These are phyloP conservation scores for Alfaro cultratus DNA, from an alignment of 2,797 vertebrate genomes.

Conservation along the genomic window DNA sequence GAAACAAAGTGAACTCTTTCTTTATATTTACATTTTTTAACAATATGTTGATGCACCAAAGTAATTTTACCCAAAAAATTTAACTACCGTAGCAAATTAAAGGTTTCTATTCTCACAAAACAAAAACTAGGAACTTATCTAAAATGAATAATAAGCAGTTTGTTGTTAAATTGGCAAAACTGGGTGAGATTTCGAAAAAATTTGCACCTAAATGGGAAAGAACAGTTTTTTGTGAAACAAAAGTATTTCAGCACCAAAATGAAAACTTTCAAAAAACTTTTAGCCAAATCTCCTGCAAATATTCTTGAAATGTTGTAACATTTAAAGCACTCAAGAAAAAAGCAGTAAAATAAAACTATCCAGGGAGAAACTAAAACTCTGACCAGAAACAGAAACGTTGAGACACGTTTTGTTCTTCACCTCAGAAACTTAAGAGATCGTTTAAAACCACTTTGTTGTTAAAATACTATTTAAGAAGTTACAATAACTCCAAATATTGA, in stretches of 20 bases:
- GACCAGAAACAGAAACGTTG: background rate
- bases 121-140: background rate
- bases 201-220: background rate
- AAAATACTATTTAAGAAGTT: background rate
- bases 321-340: background rate
- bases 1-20: background rate
- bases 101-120: background rate
- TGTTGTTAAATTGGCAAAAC: background rate
- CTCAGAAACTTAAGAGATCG: background rate
- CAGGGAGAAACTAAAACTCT: background rate
- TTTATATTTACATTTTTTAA: background rate
- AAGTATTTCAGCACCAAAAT: background rate
- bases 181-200: background rate
- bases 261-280: background rate
- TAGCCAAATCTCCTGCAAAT: background rate
- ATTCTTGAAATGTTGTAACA: background rate
- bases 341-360: background rate
- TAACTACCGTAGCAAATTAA: background rate
- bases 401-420: background rate
- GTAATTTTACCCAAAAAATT: background rate
- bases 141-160: background rate
- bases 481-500: background rate
- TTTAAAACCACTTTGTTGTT: background rate
- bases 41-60: background rate
- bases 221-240: background rate